phyloP scores from a whole-genome alignment of 2,113 vertebrate species.

The Alaudala cheleensis region DNA sequence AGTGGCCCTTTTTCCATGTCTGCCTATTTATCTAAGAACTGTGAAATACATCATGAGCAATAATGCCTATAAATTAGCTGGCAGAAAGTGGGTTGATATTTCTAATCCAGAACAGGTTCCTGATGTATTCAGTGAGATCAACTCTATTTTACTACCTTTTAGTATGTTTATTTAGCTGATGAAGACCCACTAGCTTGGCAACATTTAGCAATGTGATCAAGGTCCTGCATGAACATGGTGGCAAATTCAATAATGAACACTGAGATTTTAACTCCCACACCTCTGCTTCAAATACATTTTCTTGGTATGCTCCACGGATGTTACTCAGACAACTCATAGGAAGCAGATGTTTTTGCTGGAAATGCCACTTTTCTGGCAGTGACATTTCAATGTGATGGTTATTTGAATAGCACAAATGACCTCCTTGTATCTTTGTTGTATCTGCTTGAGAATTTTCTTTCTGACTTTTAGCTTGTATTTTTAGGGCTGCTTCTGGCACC shows the following conservation, averaged over 20 bases:
- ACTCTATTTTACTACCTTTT: not conserved
- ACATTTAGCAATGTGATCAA: not conserved
- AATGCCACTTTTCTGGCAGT: not conserved
- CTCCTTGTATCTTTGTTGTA: not conserved
- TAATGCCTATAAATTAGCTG: constrained; percentile 29
- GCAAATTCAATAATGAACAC: not conserved
- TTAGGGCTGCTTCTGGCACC: not conserved
- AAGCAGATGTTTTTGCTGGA: not conserved
- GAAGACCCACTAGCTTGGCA: not conserved
- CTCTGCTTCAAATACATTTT: not conserved
- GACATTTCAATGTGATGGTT: not conserved
- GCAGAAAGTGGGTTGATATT: constrained; percentile 2
- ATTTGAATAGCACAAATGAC: not conserved
- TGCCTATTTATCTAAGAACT: constrained; percentile 33
- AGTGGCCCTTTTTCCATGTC: not conserved
- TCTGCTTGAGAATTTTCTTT: not conserved
- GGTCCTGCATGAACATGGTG: not conserved
- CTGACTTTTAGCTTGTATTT: not conserved
- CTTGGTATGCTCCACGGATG: not conserved
- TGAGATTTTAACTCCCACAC: not conserved
- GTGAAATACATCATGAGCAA: not conserved
- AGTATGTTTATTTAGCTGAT: not conserved
- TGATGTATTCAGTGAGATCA: not conserved
- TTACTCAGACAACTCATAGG: not conserved
- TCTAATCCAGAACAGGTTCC: not conserved